Conservation (phyloP, 2,797 vertebrate species). For the Antennarius maculatus region DNA sequence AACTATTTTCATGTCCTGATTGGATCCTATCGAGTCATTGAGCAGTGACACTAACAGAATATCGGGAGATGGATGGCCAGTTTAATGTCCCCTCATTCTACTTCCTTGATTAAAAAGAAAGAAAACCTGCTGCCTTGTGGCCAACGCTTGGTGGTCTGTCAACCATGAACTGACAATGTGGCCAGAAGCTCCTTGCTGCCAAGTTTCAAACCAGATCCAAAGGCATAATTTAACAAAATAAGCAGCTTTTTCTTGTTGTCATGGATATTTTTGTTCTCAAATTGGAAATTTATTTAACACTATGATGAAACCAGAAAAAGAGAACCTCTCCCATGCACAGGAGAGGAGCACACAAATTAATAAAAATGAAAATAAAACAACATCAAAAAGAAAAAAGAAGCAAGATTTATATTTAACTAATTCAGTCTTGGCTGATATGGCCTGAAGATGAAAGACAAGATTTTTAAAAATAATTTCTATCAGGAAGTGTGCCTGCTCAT, state of each 20-base stretch:
- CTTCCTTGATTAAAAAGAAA: no score
- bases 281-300: constrained; percentile 13
- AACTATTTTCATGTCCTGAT: constrained; percentile 44
- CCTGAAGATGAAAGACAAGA: background rate
- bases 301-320: background rate
- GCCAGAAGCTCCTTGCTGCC: constrained; percentile 5
- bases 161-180: background rate
- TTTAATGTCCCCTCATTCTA: background rate
- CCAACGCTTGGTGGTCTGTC: background rate
- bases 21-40: constrained; percentile 29
- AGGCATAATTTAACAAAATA: constrained; percentile 16
- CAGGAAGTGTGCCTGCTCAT: no score
- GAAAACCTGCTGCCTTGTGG: no score
- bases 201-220: constrained; percentile 7
- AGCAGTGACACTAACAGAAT: constrained; percentile 15
- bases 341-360: constrained; percentile 41
- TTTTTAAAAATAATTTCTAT: no score
- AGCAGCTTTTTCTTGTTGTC: background rate
- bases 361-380: constrained; percentile 28
- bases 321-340: background rate
- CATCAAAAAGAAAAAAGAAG: constrained; percentile 11
- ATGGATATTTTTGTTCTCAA: background rate
- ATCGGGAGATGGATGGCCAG: background rate
- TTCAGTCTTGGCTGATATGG: constrained; percentile 8
- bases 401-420: constrained; percentile 14